A percentile compares a stretch with the other conserved stretches of the same genome.
These are phyloP conservation scores for Lophura nycthemera DNA, from an alignment of 2,113 vertebrate genomes.

Conservation along the genomic window DNA sequence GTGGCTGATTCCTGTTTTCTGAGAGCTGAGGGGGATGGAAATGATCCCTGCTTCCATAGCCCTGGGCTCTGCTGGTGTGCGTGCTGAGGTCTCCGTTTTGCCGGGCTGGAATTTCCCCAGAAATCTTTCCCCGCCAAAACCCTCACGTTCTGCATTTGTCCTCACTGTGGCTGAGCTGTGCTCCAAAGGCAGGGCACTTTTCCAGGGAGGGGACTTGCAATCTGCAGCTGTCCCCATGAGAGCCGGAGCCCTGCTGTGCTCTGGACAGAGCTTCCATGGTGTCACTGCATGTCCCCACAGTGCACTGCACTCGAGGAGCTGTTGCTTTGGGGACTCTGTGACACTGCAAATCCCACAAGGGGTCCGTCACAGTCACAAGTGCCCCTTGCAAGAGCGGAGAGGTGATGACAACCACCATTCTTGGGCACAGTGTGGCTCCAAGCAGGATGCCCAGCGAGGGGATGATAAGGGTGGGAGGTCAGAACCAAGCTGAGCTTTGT, in stretches of 20 bases:
- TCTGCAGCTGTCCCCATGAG: background rate
- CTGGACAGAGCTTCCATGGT: background rate
- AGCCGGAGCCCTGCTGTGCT: fast-evolving
- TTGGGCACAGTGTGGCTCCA: background rate
- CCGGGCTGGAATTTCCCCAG: background rate
- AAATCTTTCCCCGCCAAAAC: background rate
- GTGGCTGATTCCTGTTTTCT: background rate
- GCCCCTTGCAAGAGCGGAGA: background rate
- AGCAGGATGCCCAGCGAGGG: fast-evolving
- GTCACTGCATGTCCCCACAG: fast-evolving
- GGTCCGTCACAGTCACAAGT: fast-evolving
- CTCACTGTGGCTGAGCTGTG: background rate
- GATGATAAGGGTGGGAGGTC: background rate
- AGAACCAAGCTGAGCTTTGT: background rate
- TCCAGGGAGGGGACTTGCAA: background rate
- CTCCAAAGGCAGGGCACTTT: background rate
- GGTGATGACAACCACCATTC: background rate
- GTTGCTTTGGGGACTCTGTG: background rate
- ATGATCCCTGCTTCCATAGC: background rate
- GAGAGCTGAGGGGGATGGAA: background rate
- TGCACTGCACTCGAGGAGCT: fast-evolving
- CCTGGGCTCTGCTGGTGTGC: fast-evolving
- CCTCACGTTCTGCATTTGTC: fast-evolving
- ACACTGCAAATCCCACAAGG: background rate
- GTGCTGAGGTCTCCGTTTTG: background rate